These are phyloP conservation scores for Samia ricini DNA, from an alignment of 1,140 invertebrate species.

Conservation along the genomic window DNA sequence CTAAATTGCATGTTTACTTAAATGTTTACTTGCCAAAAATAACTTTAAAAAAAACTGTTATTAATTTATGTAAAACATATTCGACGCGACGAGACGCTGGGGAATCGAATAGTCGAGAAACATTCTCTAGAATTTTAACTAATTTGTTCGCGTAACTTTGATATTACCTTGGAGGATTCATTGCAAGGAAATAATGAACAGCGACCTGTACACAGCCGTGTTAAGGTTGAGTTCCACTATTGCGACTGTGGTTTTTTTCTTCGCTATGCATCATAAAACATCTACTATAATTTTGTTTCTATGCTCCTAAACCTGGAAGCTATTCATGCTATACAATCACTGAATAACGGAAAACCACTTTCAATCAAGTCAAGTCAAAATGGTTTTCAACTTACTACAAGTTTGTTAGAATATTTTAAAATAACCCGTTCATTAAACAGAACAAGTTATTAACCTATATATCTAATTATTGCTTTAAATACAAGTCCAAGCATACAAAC, in stretches of 20 bases:
- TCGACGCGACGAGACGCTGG: not conserved
- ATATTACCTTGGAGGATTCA: constrained; percentile 1
- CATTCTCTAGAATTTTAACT: not conserved
- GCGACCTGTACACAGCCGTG: not conserved
- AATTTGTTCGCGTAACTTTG: constrained; percentile 4
- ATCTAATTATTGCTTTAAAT: no score
- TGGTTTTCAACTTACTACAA: no score
- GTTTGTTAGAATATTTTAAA: no score
- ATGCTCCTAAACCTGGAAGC: no score
- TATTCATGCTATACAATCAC: no score
- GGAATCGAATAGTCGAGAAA: not conserved
- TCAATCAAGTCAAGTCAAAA: no score
- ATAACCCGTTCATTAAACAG: no score
- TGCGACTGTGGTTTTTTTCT: not conserved
- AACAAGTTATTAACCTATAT: no score
- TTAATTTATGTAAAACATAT: not conserved
- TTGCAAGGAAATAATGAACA: constrained; percentile 4
- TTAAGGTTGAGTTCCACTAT: not conserved
- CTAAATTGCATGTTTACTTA: not conserved
- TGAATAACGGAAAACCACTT: no score
- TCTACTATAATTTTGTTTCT: no score
- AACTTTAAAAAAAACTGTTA: not conserved
- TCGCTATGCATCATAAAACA: no score
- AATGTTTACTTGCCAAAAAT: not conserved
- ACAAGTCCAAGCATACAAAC: no score